Base-by-base conservation (phyloP, 1,140 invertebrate species). In the Elymnias hypermnestra region DNA sequence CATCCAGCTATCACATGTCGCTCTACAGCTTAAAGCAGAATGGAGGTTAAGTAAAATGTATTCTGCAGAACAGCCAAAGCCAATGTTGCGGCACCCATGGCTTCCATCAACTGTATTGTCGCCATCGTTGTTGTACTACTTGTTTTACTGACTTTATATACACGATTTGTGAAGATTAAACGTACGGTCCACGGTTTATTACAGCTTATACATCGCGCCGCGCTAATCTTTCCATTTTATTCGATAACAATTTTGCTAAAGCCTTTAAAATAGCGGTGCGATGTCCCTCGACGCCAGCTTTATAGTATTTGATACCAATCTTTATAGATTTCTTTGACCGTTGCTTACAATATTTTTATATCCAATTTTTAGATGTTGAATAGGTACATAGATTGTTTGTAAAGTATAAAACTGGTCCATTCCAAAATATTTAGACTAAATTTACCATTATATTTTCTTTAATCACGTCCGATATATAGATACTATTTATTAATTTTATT, bases 271-370 rank as follows among this genome's bases (percentile, higher is more conserved):
- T n/a, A 13, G 25, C 15, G 42, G 41, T 38, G 36, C 44, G 38
- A 43, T 38, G n/a, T 47, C 44, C 33, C 49, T 44, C 26, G 39
- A 58, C 52, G 50, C 42, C 39, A 60, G 49, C 49, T 35, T 55
- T 66, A 59, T 55, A 57, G 43, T 69, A 52, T 74, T 72, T 72
- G 58, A 72, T 70, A 58, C 54, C 51, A 51, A 70, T 46, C 44
- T 57, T 58, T 60, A 59, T 55, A 54, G 22, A 55, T 71, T 33
- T 46, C 51, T 66, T 60, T 58, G 51, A 54, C 59, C 63, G 40
- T 47, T 59, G 60, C 60, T 64, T 65, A 56, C 54, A 53, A 54
- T 52, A 47, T 62, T 63, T 41, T 53, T 61, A 56, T 45, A 49
- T 50, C 52, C 53, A 63, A 41, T 53, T 68, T 71, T 63, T 63